These are phyloP conservation scores for Bombus consobrinus DNA, from an alignment of 1,140 invertebrate genomes.

Conservation along the genomic window DNA sequence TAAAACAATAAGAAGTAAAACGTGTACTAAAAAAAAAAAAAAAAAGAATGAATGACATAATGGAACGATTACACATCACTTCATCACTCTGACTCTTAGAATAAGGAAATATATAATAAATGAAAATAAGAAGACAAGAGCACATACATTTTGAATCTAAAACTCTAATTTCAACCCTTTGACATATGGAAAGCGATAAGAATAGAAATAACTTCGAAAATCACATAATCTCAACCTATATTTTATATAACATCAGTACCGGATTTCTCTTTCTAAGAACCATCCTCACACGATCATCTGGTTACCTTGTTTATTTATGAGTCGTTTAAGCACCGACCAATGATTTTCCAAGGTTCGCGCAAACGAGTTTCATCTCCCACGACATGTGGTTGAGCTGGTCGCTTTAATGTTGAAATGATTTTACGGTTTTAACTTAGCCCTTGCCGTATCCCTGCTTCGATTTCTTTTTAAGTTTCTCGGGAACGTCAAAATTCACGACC, in stretches of 20 bases:
- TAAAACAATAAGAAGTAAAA: no score
- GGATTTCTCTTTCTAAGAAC: constrained; percentile 16
- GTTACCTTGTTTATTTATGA: constrained; percentile 63
- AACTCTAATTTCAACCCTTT: not conserved
- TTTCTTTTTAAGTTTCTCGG: not conserved
- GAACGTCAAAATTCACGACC: not conserved
- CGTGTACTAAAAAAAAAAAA: no score
- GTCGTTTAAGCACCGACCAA: constrained; percentile 31
- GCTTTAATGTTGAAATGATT: constrained; percentile 6
- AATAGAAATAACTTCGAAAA: not conserved
- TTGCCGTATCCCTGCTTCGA: constrained; percentile 31
- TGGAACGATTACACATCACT: no score
- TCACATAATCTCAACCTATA: constrained; percentile 48
- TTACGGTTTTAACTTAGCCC: not conserved
- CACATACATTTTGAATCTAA: no score
- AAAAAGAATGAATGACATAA: no score
- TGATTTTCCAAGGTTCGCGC: constrained; percentile 56
- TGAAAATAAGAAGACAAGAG: no score
- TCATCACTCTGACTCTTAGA: no score
- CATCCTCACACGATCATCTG: constrained; percentile 10
- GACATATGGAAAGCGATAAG: constrained; percentile 66
- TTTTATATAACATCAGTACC: constrained; percentile 45
- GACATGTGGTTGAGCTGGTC: constrained; percentile 44
- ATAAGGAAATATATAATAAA: no score
- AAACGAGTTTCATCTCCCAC: constrained; percentile 20